These are phyloP conservation scores for Epistrophe grossulariae DNA, from an alignment of 2,888 invertebrate genomes.

Conservation along the genomic window DNA sequence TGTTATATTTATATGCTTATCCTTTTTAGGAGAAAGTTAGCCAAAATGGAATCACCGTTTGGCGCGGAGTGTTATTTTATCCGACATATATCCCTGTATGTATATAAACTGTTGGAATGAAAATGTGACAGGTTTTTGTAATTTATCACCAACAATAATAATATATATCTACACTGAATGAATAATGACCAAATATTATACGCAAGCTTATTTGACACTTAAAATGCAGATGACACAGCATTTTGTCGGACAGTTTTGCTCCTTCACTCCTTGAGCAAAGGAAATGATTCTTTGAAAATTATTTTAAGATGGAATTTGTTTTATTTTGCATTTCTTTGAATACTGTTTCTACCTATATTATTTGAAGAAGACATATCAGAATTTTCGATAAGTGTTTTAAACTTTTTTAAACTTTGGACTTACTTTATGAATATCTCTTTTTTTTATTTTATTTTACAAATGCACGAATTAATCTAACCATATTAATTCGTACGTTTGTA, in stretches of 20 bases:
- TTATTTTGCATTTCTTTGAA: no score
- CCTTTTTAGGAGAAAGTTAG: slow-evolving; percentile 27
- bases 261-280: no score
- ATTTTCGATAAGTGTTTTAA: no score
- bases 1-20: no score
- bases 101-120: slow-evolving; percentile 39
- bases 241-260: neutral
- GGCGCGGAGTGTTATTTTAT: slow-evolving; percentile 16
- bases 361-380: no score
- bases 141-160: slow-evolving; percentile 65
- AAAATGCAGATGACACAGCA: slow-evolving; percentile 38
- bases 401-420: no score
- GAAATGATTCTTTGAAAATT: neutral
- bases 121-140: slow-evolving; percentile 72
- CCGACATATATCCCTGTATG: slow-evolving; percentile 8
- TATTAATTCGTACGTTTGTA: no score
- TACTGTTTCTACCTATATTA: no score
- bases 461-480: no score
- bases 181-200: slow-evolving; percentile 47
- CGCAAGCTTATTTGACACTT: slow-evolving; percentile 46
- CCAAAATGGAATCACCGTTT: neutral
- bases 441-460: no score
- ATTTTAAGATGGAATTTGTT: neutral
- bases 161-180: slow-evolving; percentile 44
- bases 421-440: no score